Percentiles rank a stretch among this genome's conserved stretches.
These are phyloP conservation scores for Meles meles DNA, from an alignment of 2,113 vertebrate genomes.

Conservation along the genomic window DNA sequence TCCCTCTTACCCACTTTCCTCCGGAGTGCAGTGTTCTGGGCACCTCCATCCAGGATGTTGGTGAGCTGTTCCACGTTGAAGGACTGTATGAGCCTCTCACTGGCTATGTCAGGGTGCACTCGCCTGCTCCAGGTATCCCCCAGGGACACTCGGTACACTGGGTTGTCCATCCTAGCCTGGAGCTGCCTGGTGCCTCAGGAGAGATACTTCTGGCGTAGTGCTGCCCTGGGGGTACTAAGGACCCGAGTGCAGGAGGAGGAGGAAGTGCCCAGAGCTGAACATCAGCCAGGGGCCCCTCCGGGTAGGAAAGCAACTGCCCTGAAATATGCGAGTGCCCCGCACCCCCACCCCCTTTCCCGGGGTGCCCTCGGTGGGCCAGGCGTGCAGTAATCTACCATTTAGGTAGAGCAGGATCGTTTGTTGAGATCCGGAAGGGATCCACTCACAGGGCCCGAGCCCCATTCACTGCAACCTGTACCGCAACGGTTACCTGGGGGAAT, in stretches of 20 bases:
- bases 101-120: slow-evolving; percentile 79
- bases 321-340: accelerated
- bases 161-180: slow-evolving; percentile 57
- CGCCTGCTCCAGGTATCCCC: background rate
- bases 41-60: slow-evolving; percentile 69
- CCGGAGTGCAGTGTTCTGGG: slow-evolving; percentile 66
- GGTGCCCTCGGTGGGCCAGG: background rate
- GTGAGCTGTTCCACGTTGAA: slow-evolving; percentile 82
- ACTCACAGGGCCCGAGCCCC: accelerated
- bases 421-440: background rate
- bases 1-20: slow-evolving; percentile 79
- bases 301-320: background rate
- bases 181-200: background rate
- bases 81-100: slow-evolving; percentile 71
- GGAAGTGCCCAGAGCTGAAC: background rate
- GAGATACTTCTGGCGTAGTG: background rate
- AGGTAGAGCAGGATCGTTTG: background rate
- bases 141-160: background rate
- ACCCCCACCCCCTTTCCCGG: accelerated
- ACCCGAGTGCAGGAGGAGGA: background rate
- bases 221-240: background rate
- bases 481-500: no score
- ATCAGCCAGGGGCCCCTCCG: background rate
- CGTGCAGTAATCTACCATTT: background rate
- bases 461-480: background rate